phyloP scores from a whole-genome alignment of 1,140 invertebrate genomes.

The Battus philenor region DNA sequence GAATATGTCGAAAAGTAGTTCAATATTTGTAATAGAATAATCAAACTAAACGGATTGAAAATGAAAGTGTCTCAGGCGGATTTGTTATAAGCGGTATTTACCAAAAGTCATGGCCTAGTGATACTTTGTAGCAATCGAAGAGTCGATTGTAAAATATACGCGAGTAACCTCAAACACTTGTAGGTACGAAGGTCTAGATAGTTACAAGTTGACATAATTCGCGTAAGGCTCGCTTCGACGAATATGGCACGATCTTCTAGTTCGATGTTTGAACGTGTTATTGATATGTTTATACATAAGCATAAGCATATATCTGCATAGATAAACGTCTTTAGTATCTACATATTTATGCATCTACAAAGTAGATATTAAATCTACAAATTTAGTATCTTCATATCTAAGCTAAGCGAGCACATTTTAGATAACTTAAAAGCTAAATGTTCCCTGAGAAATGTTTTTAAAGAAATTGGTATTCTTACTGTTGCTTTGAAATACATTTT shows the following conservation, averaged over 20 bases:
- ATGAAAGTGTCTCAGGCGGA: neutral
- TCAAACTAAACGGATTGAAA: neutral
- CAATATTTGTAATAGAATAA: no score
- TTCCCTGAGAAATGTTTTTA: no score
- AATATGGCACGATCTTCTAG: slow-evolving; percentile 20
- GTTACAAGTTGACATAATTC: slow-evolving; percentile 27
- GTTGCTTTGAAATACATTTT: no score
- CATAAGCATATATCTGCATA: no score
- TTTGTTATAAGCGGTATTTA: slow-evolving; percentile 10
- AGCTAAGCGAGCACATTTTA: no score
- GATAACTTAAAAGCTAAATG: no score
- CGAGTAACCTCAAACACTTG: slow-evolving; percentile 19
- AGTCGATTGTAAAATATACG: slow-evolving; percentile 18
- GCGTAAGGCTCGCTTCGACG: slow-evolving; percentile 22
- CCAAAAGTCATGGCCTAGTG: slow-evolving; percentile 17
- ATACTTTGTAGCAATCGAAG: slow-evolving; percentile 15
- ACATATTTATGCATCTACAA: no score
- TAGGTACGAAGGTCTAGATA: slow-evolving; percentile 23
- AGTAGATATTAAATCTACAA: no score
- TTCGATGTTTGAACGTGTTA: neutral
- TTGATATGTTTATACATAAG: neutral
- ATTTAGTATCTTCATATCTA: no score
- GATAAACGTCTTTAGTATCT: no score
- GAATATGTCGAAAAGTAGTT: no score
- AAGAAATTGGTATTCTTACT: no score